Conservation (phyloP, 2,888 invertebrate species). For the Xiphydria camelus region DNA sequence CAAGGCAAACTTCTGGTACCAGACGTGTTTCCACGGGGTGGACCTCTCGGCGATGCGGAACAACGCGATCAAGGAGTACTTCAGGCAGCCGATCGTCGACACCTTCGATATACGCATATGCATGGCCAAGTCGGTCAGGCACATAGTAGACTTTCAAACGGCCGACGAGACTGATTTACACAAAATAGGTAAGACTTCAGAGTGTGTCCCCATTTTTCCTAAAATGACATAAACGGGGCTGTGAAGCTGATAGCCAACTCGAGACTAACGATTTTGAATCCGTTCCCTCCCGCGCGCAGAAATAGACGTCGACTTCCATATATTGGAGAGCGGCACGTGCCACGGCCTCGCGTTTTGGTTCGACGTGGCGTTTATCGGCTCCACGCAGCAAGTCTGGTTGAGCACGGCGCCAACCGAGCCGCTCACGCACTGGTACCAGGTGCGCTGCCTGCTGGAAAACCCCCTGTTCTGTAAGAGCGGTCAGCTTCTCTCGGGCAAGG, state of each 20-base stretch:
- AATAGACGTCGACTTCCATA: slow-evolving; percentile 91
- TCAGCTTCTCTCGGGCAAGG: slow-evolving; percentile 85
- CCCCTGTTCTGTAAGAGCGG: slow-evolving; percentile 95
- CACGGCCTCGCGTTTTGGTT: slow-evolving; percentile 99
- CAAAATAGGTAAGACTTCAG: slow-evolving; percentile 67
- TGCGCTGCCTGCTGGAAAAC: slow-evolving; percentile 90
- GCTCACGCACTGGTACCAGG: slow-evolving; percentile 99
- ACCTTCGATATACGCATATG: slow-evolving; percentile 98
- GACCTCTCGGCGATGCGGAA: slow-evolving; percentile 89
- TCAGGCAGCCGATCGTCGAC: slow-evolving; percentile 96
- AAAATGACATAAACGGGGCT: too few species aligned
- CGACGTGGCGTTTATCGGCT: slow-evolving; percentile 94
- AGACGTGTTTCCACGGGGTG: slow-evolving; percentile 96
- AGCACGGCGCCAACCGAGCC: slow-evolving; percentile 98
- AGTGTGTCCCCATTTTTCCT: slow-evolving; percentile 4
- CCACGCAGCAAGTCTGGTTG: slow-evolving; percentile 89
- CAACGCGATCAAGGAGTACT: slow-evolving; percentile 95
- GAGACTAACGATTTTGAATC: too few species aligned
- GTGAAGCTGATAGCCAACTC: too few species aligned
- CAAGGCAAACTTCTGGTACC: slow-evolving; percentile 99
- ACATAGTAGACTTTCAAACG: slow-evolving; percentile 90
- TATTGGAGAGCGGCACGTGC: slow-evolving; percentile 90
- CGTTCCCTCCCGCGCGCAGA: too few species aligned
- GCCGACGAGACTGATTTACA: slow-evolving; percentile 94
- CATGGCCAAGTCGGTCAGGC: slow-evolving; percentile 89